Evolutionary conservation across 2,888 invertebrate species (phyloP).

Genomic region (Neoaliturus tenellus): DNA sequence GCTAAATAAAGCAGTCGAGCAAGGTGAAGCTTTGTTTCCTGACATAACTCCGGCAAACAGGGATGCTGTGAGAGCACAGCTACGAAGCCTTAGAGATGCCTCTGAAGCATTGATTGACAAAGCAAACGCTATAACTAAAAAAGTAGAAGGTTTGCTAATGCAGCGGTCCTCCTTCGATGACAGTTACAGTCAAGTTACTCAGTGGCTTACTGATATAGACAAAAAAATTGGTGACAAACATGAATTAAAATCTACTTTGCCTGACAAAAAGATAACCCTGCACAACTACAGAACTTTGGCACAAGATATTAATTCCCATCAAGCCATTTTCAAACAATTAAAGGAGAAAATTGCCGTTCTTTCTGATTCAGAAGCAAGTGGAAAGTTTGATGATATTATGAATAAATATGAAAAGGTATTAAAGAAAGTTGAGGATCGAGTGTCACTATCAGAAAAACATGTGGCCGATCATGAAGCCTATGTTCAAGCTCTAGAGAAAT

Average conservation of each 20-base stretch:
- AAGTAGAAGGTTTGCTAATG: slow-evolving; percentile 91
- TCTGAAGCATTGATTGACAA: slow-evolving; percentile 91
- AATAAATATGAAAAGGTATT: slow-evolving; percentile 82
- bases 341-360: slow-evolving; percentile 88
- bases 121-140: slow-evolving; percentile 89
- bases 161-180: slow-evolving; percentile 96
- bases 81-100: slow-evolving; percentile 86
- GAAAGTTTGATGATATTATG: slow-evolving; percentile 84
- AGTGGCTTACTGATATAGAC: slow-evolving; percentile 90
- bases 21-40: slow-evolving; percentile 92
- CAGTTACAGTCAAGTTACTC: slow-evolving; percentile 89
- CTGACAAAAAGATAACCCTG: slow-evolving; percentile 92
- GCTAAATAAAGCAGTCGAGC: slow-evolving; percentile 87
- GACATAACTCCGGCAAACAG: slow-evolving; percentile 92
- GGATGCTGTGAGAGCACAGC: slow-evolving; percentile 88
- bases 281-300: slow-evolving; percentile 87
- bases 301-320: slow-evolving; percentile 92
- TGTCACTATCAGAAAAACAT: slow-evolving; percentile 81
- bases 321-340: slow-evolving; percentile 88
- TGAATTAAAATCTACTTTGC: slow-evolving; percentile 85
- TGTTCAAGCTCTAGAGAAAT: slow-evolving; percentile 87
- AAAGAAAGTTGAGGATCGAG: slow-evolving; percentile 80
- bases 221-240: slow-evolving; percentile 83
- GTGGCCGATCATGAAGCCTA: slow-evolving; percentile 90
- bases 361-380: slow-evolving; percentile 87